A percentile compares a stretch with the other conserved stretches of the same genome.
These are phyloP conservation scores for Notarius quadriscutis DNA, from an alignment of 2,113 vertebrate genomes.

Conservation along the genomic window DNA sequence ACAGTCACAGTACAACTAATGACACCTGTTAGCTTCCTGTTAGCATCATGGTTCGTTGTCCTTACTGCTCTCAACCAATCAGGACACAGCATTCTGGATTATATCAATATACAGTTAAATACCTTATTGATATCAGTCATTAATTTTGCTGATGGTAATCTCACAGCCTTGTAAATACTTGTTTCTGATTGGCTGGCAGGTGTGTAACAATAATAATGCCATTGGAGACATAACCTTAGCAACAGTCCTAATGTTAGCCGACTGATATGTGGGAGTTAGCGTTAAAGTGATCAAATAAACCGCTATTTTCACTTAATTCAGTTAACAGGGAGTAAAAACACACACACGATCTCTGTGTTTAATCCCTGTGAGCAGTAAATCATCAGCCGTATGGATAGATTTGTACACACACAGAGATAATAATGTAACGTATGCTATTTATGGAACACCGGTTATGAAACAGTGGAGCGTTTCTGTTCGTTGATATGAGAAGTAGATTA, in stretches of 20 bases:
- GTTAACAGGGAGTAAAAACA: not conserved
- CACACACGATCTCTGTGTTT: not conserved
- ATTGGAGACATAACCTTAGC: not conserved
- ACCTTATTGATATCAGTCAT: not conserved
- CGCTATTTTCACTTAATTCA: not conserved
- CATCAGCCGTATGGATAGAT: not conserved
- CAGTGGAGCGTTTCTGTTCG: not conserved
- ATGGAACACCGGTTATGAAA: not conserved
- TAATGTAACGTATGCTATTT: not conserved
- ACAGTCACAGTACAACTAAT: not conserved
- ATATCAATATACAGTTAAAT: not conserved
- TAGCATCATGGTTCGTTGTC: not conserved
- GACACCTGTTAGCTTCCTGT: not conserved
- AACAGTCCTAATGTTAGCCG: not conserved
- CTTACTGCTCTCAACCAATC: not conserved
- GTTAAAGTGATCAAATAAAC: not conserved
- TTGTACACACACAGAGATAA: not conserved
- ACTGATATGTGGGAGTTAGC: not conserved
- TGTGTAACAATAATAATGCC: not conserved
- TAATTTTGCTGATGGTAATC: not conserved
- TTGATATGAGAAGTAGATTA: not conserved
- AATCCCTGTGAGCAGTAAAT: not conserved
- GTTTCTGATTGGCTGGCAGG: not conserved
- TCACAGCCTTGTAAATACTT: not conserved
- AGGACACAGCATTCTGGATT: not conserved